Percentiles rank a stretch among this genome's conserved stretches.
phyloP scores from a whole-genome alignment of 2,888 invertebrate species.

The Gryllus longicercus region DNA sequence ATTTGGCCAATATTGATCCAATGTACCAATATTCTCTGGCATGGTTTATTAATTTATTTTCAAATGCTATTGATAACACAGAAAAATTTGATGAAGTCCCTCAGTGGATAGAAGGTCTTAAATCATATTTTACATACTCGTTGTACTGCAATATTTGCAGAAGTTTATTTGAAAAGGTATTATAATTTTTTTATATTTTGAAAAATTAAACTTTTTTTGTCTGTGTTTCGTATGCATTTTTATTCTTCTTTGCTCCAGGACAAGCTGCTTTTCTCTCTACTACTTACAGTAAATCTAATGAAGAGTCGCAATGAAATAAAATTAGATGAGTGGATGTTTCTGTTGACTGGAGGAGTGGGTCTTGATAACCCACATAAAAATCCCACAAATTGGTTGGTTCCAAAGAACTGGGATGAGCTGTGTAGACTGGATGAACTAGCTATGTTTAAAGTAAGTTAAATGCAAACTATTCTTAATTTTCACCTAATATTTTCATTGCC shows the following conservation, averaged over 20 bases:
- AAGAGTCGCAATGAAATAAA: constrained; percentile 58
- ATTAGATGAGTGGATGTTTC: constrained; percentile 73
- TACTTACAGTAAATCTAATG: constrained; percentile 69
- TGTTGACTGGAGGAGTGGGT: constrained; percentile 81
- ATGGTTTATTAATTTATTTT: constrained; percentile 91
- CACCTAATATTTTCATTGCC: not conserved
- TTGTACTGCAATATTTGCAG: constrained; percentile 88
- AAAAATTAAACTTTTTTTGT: not conserved
- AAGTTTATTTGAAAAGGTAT: constrained; percentile 86
- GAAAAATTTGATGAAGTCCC: constrained; percentile 78
- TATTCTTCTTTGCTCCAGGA: constrained; percentile 57
- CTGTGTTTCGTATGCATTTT: not conserved
- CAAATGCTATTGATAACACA: constrained; percentile 79
- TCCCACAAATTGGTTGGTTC: constrained; percentile 67
- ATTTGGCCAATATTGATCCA: constrained; percentile 87
- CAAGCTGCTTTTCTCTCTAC: constrained; percentile 81
- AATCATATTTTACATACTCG: constrained; percentile 80
- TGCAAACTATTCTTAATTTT: not conserved
- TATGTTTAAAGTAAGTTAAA: constrained; percentile 45
- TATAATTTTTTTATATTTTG: not conserved
- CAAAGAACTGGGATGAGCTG: constrained; percentile 73
- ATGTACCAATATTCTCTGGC: constrained; percentile 95
- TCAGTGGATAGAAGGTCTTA: constrained; percentile 69
- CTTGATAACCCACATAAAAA: constrained; percentile 70
- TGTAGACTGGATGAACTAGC: constrained; percentile 60